These are phyloP conservation scores for Leucoraja ocellata DNA, from an alignment of 2,797 vertebrate genomes.

Conservation along the genomic window DNA sequence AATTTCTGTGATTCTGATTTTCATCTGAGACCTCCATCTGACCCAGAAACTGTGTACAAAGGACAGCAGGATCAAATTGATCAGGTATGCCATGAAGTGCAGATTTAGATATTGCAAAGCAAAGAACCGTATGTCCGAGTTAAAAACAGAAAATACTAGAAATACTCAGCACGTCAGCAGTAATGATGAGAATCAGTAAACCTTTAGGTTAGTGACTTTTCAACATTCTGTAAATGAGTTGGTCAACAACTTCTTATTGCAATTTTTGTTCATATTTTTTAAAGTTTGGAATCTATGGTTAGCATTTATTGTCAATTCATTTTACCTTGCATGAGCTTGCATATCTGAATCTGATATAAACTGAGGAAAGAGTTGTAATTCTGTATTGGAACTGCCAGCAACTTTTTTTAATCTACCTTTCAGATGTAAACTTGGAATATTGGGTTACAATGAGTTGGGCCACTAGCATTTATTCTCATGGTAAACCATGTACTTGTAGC, in stretches of 20 bases:
- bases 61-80: slow-evolving; percentile 98
- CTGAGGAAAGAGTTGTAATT: neutral
- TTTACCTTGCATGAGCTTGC: neutral
- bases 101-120: neutral
- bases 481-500: neutral
- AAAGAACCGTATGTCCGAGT: too few species aligned
- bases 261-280: too few species aligned
- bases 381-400: neutral
- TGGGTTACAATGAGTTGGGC: neutral
- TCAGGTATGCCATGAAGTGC: slow-evolving; percentile 64
- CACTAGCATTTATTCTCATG: neutral
- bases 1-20: slow-evolving; percentile 97
- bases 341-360: neutral
- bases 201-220: too few species aligned
- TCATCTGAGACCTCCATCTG: slow-evolving; percentile 83
- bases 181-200: too few species aligned
- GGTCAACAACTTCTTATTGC: too few species aligned
- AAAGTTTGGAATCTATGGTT: neutral
- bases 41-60: slow-evolving; percentile 88
- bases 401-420: neutral
- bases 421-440: neutral
- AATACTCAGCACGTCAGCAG: too few species aligned
- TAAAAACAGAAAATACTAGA: too few species aligned
- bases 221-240: too few species aligned
- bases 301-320: neutral